A percentile compares a stretch with the other conserved stretches of the same genome.
Conservation (phyloP, 1,140 invertebrate species). For the Phymastichus coffea region DNA sequence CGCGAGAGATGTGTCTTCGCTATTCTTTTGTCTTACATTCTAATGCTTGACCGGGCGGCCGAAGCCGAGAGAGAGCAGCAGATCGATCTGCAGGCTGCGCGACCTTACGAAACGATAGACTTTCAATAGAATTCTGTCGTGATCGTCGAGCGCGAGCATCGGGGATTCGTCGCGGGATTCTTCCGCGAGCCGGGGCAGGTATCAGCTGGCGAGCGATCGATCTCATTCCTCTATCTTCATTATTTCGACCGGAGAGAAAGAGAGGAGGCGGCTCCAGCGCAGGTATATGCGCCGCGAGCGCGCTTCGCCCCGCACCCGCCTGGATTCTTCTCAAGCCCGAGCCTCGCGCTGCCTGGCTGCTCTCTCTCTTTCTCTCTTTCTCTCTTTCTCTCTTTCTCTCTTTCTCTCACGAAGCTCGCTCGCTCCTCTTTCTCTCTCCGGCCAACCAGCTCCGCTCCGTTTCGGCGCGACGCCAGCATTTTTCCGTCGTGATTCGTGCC, state of each 20-base stretch:
- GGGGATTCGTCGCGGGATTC: constrained; percentile 17
- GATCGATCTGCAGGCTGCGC: too few species aligned
- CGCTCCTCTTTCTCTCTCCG: not conserved
- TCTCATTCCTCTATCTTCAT: constrained; percentile 28
- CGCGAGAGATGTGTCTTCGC: constrained; percentile 30
- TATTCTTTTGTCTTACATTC: constrained; percentile 24
- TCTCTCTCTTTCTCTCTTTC: too few species aligned
- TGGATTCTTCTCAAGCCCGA: constrained; percentile 20
- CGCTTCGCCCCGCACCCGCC: constrained; percentile 15
- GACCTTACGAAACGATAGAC: too few species aligned
- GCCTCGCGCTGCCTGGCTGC: too few species aligned
- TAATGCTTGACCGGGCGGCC: constrained; percentile 6
- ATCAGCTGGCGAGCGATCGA: constrained; percentile 31
- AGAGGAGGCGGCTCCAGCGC: not conserved
- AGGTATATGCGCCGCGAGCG: not conserved
- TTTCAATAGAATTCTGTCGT: not conserved
- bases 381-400: too few species aligned
- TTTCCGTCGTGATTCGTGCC: not conserved
- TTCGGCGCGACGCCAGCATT: not conserved
- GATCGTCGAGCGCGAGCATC: constrained; percentile 4
- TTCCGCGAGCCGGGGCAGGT: too few species aligned
- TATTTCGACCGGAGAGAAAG: constrained; percentile 14
- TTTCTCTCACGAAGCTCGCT: constrained; percentile 8
- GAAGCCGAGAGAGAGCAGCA: too few species aligned
- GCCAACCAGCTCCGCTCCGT: too few species aligned